Base-by-base conservation (phyloP, 2,888 invertebrate species). In the Limenitis camilla region DNA sequence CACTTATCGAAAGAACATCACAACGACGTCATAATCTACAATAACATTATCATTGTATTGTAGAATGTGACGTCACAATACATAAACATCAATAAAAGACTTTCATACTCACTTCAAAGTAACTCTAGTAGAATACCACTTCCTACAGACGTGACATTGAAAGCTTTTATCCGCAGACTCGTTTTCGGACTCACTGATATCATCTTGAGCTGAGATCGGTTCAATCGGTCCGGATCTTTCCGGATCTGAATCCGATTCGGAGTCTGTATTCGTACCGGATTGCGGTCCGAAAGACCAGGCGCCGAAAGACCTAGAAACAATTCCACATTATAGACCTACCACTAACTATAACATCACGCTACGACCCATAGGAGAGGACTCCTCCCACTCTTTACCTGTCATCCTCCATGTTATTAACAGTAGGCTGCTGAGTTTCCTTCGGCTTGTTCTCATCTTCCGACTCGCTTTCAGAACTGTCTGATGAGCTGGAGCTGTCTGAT, bases 121-220 rank as follows among this genome's bases (percentile, higher is more conserved):
- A 5, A 88, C 87, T 8, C 78, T 58, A 0, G 88, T 87, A 0
- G 87, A 87, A 58, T 84, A 88, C 88, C 88, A 88, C 75, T 88
- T 88, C 48, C 70, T 61, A 55, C 88, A 88, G 28, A 85, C 72
- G 63, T 85, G 83, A 54, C 88, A 88, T 61, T 87, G 87, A 70
- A 83, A 86, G 61, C 82, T 84, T 67, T 88, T 88, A 61, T 88
- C 88, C 0, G 84, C 76, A 0, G 83, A 82, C 61, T 88, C 88
- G 66, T 85, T 84, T 0, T 84, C 84, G 0, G 77, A 78, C 61
- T 87, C 87, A 64, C 80, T 81, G 65, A 86, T 74, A 55, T 82
- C 82, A 65, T 82, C 81, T 44, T 74, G 74, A 0, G 63, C 64
- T 2, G 65, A 63, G 3, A 59, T 59, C 11, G 68, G 56, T 10